Evolutionary conservation across 2,113 vertebrate species (phyloP).

Genomic region (Corydoras maculifer): DNA sequence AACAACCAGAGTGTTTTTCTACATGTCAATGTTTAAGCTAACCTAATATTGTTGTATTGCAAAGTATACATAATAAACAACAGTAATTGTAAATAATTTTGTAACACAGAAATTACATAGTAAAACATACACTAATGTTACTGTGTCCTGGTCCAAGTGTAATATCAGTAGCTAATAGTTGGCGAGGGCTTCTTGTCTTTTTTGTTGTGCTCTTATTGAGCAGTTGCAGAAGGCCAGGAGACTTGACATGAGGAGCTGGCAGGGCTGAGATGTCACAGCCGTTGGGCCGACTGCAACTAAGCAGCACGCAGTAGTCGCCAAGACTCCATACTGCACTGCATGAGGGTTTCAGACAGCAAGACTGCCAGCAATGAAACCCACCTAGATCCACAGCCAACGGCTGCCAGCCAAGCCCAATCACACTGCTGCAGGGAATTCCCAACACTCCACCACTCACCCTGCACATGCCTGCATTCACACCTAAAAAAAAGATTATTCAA

Average conservation of each 20-base stretch:
- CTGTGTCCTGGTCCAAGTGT: background rate
- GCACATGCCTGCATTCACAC: conserved; percentile 51
- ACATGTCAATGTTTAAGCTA: too few species aligned
- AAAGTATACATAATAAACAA: background rate
- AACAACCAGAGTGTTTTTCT: background rate
- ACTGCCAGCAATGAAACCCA: conserved; percentile 62
- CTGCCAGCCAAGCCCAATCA: conserved; percentile 59
- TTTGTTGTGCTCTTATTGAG: conserved; percentile 52
- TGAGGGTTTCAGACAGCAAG: conserved; percentile 61
- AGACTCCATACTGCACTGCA: conserved; percentile 67
- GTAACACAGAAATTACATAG: background rate
- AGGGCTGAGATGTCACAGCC: conserved; percentile 56
- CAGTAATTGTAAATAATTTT: background rate
- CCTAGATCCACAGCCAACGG: conserved; percentile 55
- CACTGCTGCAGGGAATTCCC: conserved; percentile 65
- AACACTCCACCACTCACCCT: conserved; percentile 63
- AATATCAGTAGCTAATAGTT: conserved; percentile 2
- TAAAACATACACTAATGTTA: background rate
- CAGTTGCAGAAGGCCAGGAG: conserved; percentile 64
- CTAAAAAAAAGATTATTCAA: conserved; percentile 4
- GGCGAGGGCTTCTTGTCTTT: conserved; percentile 17
- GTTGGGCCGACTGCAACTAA: conserved; percentile 46
- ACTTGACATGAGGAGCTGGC: conserved; percentile 56
- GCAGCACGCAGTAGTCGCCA: conserved; percentile 61
- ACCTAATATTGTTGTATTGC: too few species aligned